phyloP scores from a whole-genome alignment of 2,797 vertebrate species.

The Manis pentadactyla region DNA sequence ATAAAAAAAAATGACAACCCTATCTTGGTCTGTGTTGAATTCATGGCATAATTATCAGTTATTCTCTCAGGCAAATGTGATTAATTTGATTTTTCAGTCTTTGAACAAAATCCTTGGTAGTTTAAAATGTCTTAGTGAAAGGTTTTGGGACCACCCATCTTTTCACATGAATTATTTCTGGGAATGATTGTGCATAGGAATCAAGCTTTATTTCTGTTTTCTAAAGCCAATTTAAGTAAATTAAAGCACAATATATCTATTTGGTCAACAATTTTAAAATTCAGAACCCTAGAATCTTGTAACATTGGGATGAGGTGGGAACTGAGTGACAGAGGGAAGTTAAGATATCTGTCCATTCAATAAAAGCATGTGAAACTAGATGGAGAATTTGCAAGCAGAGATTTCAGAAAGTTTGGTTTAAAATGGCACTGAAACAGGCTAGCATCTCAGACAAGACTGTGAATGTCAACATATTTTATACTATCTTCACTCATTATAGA shows the following conservation, averaged over 20 bases:
- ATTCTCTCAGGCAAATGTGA: not conserved
- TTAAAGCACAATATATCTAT: not conserved
- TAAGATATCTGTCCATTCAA: constrained; percentile 8
- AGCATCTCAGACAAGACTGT: constrained; percentile 33
- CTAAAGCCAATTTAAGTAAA: not conserved
- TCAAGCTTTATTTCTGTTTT: constrained; percentile 9
- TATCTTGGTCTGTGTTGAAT: not conserved
- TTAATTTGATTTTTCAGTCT: constrained; percentile 69
- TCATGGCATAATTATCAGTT: constrained; percentile 37
- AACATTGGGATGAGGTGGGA: not conserved
- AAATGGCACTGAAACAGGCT: not conserved
- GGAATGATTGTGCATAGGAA: constrained; percentile 9
- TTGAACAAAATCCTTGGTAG: constrained; percentile 55
- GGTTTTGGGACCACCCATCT: not conserved
- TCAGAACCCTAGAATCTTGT: constrained; percentile 27
- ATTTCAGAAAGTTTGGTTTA: constrained; percentile 62
- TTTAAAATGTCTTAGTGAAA: constrained; percentile 61
- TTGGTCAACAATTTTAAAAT: not conserved
- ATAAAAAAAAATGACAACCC: too few species aligned
- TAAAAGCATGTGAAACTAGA: constrained; percentile 1
- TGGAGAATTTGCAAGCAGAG: constrained; percentile 15
- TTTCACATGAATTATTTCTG: not conserved
- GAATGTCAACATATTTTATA: constrained; percentile 57
- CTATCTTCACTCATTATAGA: constrained; percentile 15
- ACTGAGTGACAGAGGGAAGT: not conserved